Base-by-base conservation (phyloP, 2,888 invertebrate genomes). In the Drosophila nr. fundita region DNA sequence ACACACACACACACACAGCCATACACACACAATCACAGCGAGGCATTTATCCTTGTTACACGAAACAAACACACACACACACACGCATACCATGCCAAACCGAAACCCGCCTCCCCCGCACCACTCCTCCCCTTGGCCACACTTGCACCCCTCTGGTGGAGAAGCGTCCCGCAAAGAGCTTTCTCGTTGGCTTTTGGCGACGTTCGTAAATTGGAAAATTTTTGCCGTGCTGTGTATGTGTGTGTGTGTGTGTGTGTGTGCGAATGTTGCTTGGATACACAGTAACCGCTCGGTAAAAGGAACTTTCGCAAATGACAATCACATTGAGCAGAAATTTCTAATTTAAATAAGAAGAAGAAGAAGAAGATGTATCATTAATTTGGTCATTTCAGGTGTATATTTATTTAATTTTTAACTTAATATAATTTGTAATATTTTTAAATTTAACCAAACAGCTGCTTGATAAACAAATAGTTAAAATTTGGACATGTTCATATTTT, bases 191-290 rank as follows among this genome's bases (percentile, higher is more conserved):
- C 70, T 84, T 84, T 89, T 86, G 81, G 80, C 79, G 89, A 80
- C 84, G 87, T 89, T 90, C 86, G 87, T 82, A 91, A 91, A 91
- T 91, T 91, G 91, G 91, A 90, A 91, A 91, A 89, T 91, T 90
- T 78, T 55, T 78, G 53, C 82, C 75, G 73, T 78, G 76, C 79
- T 64, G 5, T n/a, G 38, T 36, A 50, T 58, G 53, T 79, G 59
- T 59, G 50, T 52, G 40, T 52, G 45, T 48, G 32, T 68, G 68
- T 54, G 65, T 58, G 54, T 65, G 30, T 21, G n/a, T 38, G 30
- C 36, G 29, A 29, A 45, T 27, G 49, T 58, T 21, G 18, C 57
- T 42, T 24, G 21, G 30, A 57, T 30, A 57, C 42, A 57, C 57
- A 57, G 57, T 57, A 11, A 15, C 1, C 30, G 2, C n/a, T 29